A percentile compares a stretch with the other conserved stretches of the same genome.
These are phyloP conservation scores for Lasioglossum zephyrum DNA, from an alignment of 2,888 invertebrate genomes.

Conservation along the genomic window DNA sequence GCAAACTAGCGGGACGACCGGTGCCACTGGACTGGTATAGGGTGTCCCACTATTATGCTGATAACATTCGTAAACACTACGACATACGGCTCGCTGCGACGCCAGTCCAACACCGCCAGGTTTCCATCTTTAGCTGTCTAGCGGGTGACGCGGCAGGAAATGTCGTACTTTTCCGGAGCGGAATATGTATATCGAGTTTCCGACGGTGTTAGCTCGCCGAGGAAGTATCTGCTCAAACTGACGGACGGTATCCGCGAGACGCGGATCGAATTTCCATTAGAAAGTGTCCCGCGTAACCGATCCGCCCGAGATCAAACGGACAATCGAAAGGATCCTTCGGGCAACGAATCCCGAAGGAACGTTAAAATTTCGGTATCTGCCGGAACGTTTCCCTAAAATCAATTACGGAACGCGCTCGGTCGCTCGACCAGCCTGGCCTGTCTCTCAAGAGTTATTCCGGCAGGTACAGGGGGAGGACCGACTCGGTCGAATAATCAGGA, in stretches of 20 bases:
- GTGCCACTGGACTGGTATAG: conserved; percentile 76
- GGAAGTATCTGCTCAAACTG: neutral
- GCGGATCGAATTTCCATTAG: conserved; percentile 1
- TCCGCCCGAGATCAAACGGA: neutral
- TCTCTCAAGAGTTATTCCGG: conserved; percentile 39
- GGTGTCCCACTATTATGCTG: conserved; percentile 78
- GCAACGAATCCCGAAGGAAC: neutral
- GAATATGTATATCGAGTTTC: conserved; percentile 34
- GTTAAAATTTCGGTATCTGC: neutral
- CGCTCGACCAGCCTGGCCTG: neutral
- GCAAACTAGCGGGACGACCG: conserved; percentile 78
- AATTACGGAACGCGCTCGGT: conserved; percentile 46
- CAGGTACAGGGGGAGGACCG: conserved; percentile 12
- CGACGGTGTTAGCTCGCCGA: neutral
- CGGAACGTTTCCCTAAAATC: conserved; percentile 43
- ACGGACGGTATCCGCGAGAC: neutral
- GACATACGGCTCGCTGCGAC: conserved; percentile 60
- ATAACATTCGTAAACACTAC: conserved; percentile 74
- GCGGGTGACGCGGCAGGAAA: conserved; percentile 69
- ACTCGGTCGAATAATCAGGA: conserved; percentile 54
- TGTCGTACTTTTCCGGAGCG: conserved; percentile 16
- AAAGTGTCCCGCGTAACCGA: neutral
- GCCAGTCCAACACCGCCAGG: conserved; percentile 42
- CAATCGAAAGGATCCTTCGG: neutral
- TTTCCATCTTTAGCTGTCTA: conserved; percentile 62